These are phyloP conservation scores for Rhyacichthys aspro DNA, from an alignment of 2,797 vertebrate species.

Conservation along the genomic window DNA sequence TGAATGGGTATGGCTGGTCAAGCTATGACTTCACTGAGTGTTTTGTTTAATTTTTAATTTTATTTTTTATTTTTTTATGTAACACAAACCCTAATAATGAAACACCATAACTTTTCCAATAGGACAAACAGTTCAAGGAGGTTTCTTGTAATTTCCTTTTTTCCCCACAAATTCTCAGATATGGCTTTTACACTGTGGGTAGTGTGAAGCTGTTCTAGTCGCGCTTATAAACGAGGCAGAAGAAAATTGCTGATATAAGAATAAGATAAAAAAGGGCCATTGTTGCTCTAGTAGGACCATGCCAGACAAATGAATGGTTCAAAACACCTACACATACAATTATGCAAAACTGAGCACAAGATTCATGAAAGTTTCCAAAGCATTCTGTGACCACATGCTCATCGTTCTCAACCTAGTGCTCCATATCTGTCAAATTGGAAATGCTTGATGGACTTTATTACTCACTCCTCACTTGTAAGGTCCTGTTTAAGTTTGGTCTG, in stretches of 20 bases:
- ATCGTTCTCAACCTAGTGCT: neutral
- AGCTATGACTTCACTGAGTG: no score
- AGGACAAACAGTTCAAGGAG: no score
- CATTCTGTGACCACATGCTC: neutral
- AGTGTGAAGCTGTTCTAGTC: conserved; percentile 9
- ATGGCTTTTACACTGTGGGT: conserved; percentile 4
- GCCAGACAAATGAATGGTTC: conserved; percentile 39
- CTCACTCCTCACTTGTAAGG: conserved; percentile 91
- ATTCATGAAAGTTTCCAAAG: neutral
- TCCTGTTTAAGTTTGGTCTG: conserved; percentile 87
- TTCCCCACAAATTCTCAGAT: neutral
- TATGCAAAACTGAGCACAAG: neutral
- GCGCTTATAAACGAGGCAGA: neutral
- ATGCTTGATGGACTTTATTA: conserved; percentile 43
- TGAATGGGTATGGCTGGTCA: no score
- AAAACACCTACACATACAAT: neutral
- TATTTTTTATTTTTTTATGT: no score
- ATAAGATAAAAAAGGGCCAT: conserved; percentile 20
- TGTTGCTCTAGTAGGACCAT: conserved; percentile 26
- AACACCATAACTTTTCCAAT: no score
- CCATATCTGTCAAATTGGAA: neutral
- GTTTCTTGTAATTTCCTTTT: no score
- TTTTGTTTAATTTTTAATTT: no score
- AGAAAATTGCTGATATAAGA: neutral
- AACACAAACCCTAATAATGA: no score